Conservation (phyloP, 2,888 invertebrate genomes). For the Ptilodon capucinus region DNA sequence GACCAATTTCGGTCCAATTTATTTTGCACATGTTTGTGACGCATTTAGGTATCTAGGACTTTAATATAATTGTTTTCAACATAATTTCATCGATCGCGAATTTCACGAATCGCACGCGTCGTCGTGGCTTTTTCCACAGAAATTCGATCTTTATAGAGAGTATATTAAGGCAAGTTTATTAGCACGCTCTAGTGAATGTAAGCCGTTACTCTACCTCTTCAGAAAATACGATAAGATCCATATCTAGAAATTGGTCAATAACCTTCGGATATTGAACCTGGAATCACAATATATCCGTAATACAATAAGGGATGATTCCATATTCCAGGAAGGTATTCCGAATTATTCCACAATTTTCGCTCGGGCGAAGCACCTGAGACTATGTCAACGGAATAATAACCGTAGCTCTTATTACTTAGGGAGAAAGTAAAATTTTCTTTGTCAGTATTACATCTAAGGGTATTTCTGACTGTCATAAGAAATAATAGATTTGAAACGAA, state of each 20-base stretch:
- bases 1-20: too few relatives aligned
- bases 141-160: too few relatives aligned
- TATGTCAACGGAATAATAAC: constrained; percentile 19
- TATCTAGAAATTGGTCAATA: neutral
- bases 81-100: too few relatives aligned
- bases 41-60: too few relatives aligned
- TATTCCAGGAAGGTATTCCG: constrained; percentile 46
- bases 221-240: too few relatives aligned
- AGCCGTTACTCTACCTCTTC: too few relatives aligned
- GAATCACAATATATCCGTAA: constrained; percentile 33
- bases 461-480: constrained; percentile 50
- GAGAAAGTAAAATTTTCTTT: constrained; percentile 25
- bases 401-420: constrained; percentile 19
- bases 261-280: constrained; percentile 22
- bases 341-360: constrained; percentile 65
- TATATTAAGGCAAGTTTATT: too few relatives aligned
- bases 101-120: too few relatives aligned
- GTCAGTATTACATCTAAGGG: constrained; percentile 10
- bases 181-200: too few relatives aligned
- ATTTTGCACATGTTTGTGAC: too few relatives aligned
- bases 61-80: too few relatives aligned
- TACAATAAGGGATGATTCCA: constrained; percentile 37
- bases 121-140: too few relatives aligned
- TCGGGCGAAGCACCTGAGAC: constrained; percentile 61
- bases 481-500: constrained; percentile 56